Percentiles rank a stretch among this genome's conserved stretches.
Conservation (phyloP, 2,113 vertebrate species). For the Amphilophus citrinellus region DNA sequence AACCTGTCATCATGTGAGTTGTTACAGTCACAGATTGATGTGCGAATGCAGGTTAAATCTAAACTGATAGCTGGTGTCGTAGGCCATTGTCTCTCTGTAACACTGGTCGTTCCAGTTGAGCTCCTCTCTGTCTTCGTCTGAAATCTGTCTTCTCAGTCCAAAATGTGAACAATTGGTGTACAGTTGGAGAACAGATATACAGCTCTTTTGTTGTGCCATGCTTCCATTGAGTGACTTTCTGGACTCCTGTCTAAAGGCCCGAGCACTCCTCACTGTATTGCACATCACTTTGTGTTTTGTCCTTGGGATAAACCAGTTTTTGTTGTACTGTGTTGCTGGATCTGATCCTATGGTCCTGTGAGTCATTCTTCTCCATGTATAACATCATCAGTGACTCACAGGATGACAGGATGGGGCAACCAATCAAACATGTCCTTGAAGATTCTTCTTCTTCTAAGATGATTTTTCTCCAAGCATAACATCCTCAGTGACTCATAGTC, state of each 20-base stretch:
- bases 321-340: no score
- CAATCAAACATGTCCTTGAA: not conserved
- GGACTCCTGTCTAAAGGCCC: not conserved
- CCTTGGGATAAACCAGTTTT: no score
- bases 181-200: no score
- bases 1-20: no score
- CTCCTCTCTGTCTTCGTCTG: not conserved
- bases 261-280: no score
- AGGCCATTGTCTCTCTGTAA: no score
- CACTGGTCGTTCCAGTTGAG: no score
- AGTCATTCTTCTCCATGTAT: not conserved
- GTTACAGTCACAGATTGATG: rapidly evolving
- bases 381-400: not conserved
- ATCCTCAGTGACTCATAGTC: not conserved
- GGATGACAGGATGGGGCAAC: rapidly evolving
- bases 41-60: not conserved
- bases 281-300: not conserved
- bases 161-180: not conserved
- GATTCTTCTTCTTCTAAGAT: not conserved
- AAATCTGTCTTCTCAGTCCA: not conserved
- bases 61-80: no score
- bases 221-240: not conserved
- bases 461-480: not conserved
- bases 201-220: not conserved
- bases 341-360: not conserved